Conservation (phyloP, 2,797 vertebrate genomes). For the Sphenopsis melanotis region DNA sequence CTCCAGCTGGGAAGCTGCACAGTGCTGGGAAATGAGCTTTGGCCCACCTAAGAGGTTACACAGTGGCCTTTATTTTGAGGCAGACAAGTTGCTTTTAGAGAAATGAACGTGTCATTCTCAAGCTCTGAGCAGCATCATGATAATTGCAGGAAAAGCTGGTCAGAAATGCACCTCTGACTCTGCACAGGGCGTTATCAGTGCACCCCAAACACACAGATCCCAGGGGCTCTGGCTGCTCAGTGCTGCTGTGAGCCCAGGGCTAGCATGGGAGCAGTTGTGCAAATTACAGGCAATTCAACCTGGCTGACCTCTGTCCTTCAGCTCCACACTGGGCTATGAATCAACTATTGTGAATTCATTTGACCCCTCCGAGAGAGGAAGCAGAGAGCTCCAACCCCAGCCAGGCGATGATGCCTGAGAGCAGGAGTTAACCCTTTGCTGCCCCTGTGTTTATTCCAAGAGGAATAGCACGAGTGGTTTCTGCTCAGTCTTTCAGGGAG, state of each 20-base stretch:
- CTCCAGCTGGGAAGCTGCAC: not conserved
- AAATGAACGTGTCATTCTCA: not conserved
- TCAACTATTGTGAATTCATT: not conserved
- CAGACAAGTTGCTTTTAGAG: not conserved
- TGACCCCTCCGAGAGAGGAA: not conserved
- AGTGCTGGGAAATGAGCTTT: not conserved
- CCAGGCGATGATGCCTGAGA: not conserved
- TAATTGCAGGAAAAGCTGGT: not conserved
- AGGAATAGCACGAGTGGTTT: not conserved
- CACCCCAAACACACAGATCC: not conserved
- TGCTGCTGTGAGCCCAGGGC: not conserved
- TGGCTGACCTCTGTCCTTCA: conserved; percentile 1
- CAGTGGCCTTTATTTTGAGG: not conserved
- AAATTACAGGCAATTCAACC: not conserved
- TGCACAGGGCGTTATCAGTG: not conserved
- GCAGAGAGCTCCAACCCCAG: not conserved
- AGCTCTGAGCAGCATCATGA: not conserved
- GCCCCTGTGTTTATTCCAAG: not conserved
- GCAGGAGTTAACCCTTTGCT: conserved; percentile 3
- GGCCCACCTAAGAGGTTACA: not conserved
- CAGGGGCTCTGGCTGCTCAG: not conserved
- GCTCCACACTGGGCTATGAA: not conserved
- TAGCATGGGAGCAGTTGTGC: not conserved
- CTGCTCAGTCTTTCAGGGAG: not conserved
- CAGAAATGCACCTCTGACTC: not conserved